Evolutionary conservation across 2,113 vertebrate species (phyloP), one percentile per base, ranked within the genome.

Genomic region (Ibidorhyncha struthersii): DNA sequence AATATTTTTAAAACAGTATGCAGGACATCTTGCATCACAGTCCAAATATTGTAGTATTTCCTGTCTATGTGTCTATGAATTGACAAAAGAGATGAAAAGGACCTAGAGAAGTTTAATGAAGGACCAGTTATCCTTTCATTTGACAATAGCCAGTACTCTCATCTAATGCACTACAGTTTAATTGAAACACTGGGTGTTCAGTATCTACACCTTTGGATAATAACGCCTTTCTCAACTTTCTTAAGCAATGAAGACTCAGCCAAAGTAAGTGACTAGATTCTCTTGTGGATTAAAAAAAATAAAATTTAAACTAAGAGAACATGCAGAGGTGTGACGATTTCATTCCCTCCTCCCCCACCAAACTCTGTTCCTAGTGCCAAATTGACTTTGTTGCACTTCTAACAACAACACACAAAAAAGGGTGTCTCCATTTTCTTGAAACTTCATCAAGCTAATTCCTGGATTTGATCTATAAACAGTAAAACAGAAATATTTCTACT

Each of bases 401-500:
- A 72, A 56, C 14, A 63, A 4, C 36, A 86, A 34, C 53, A 84
- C 53, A n/a, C 20, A 72, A n/a, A 63, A 61, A 23, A 40, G 8
- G 32, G 82, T 13, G 17, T 19, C 17, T 63, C 36, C 2, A 3
- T 53, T 90, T 90, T 61, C n/a, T 15, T 81, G 62, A 77, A 89
- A 70, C 36, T 69, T 82, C 23, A 29, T 43, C 78, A 86, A 83
- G 15, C 10, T 49, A 89, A 91, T 86, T 84, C 40, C 84, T 90
- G 50, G 73, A 87, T 70, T 53, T 78, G 34, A 87, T 36, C 20
- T 47, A 78, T 56, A 84, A 83, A 63, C 52, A 94, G 40, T 29
- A 94, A 82, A 89, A 58, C 23, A 36, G 59, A 55, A 90, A 25
- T 84, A 94, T 70, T 85, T 89, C 77, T 90, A 61, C 40, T 49